Conservation (phyloP, 37 sponge, comb jelly and placozoan genomes). For the Theonella swinhoei region DNA sequence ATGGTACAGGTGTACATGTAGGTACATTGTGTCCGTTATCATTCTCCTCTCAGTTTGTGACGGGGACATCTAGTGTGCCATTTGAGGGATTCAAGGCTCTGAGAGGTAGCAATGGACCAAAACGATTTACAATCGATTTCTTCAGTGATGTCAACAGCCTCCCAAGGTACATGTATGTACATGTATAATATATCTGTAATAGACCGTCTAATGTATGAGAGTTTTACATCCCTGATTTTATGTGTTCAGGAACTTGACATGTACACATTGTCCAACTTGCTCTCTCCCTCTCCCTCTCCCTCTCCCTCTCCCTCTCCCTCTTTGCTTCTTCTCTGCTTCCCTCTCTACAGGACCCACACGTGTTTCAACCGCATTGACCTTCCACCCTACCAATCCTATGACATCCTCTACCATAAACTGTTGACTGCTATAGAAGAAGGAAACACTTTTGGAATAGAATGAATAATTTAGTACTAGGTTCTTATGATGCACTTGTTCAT, state of each 20-base stretch:
- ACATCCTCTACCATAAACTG: slow-evolving; percentile 71
- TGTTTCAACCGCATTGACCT: slow-evolving; percentile 92
- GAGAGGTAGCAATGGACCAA: slow-evolving; percentile 89
- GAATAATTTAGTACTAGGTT: neutral
- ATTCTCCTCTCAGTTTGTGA: slow-evolving; percentile 78
- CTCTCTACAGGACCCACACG: slow-evolving; percentile 76
- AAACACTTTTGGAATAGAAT: slow-evolving; percentile 84
- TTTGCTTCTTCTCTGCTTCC: neutral
- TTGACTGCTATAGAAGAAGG: slow-evolving; percentile 73
- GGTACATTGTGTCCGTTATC: neutral
- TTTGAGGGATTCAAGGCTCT: slow-evolving; percentile 93
- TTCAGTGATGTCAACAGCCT: slow-evolving; percentile 64
- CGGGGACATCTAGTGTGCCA: slow-evolving; percentile 93
- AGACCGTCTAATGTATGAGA: no score
- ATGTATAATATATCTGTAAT: no score
- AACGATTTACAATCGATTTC: slow-evolving; percentile 79
- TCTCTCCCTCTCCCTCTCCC: no score
- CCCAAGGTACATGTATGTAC: slow-evolving; percentile 62
- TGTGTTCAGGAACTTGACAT: no score
- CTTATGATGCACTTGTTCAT: neutral
- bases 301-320: neutral
- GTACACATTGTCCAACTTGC: no score
- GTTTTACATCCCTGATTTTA: no score
- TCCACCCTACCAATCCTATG: slow-evolving; percentile 73
- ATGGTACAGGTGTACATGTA: no score